Evolutionary conservation across 1,140 invertebrate genomes (phyloP).

Genomic region (Tetramorium simillimum): DNA sequence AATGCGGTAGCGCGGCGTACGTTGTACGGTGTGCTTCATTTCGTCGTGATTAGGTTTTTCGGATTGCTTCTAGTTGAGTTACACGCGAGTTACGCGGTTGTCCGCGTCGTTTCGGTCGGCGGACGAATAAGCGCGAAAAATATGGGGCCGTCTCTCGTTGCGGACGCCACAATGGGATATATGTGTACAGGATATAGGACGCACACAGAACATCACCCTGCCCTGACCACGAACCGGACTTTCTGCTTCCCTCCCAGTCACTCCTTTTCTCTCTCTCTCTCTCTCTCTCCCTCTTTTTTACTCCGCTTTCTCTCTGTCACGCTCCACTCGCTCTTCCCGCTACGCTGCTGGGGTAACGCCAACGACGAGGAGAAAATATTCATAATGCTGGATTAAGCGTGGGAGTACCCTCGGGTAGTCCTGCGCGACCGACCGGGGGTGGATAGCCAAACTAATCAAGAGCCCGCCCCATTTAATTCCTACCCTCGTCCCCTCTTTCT

Average conservation of each 20-base stretch:
- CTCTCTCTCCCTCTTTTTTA: background rate
- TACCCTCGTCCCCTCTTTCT: slow-evolving; percentile 58
- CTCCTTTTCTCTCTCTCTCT: background rate
- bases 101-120: slow-evolving; percentile 33
- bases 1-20: background rate
- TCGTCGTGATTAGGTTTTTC: slow-evolving; percentile 6
- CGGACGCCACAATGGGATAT: slow-evolving; percentile 45
- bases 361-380: slow-evolving; percentile 77
- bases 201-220: slow-evolving; percentile 14
- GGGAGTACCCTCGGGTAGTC: slow-evolving; percentile 60
- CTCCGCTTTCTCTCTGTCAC: background rate
- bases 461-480: slow-evolving; percentile 78
- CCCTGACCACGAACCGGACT: slow-evolving; percentile 51
- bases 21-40: background rate
- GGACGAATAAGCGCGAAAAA: slow-evolving; percentile 49
- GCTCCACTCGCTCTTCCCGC: background rate
- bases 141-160: slow-evolving; percentile 48
- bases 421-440: slow-evolving; percentile 56
- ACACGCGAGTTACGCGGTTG: slow-evolving; percentile 41
- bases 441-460: slow-evolving; percentile 79
- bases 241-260: slow-evolving; percentile 12
- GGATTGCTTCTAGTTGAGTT: background rate
- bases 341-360: slow-evolving; percentile 22
- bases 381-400: slow-evolving; percentile 80
- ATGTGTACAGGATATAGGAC: slow-evolving; percentile 31